A percentile compares a stretch with the other conserved stretches of the same genome.
These are phyloP conservation scores for Herpailurus yagouaroundi DNA, from an alignment of 2,113 vertebrate species.

Conservation along the genomic window DNA sequence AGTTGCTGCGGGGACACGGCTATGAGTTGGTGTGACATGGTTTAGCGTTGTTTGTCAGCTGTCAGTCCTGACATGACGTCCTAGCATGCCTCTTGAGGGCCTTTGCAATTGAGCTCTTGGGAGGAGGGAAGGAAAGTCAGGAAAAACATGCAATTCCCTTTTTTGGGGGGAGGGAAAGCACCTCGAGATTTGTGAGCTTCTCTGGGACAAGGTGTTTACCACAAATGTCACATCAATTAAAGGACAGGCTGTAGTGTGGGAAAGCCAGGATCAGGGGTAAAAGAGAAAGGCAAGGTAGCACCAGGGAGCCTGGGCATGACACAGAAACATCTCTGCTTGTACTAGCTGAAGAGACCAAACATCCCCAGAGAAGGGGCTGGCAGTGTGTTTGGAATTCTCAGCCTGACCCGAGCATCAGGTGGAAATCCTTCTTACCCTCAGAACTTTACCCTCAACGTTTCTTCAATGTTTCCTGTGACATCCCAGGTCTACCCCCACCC, in stretches of 20 bases:
- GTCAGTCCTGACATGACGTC: slow-evolving; percentile 49
- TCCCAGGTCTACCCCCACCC: slow-evolving; percentile 66
- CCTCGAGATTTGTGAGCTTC: slow-evolving; percentile 77
- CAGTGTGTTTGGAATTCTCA: slow-evolving; percentile 67
- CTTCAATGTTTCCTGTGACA: slow-evolving; percentile 59
- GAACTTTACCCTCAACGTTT: slow-evolving; percentile 44
- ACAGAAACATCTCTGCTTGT: slow-evolving; percentile 68
- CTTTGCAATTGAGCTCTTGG: slow-evolving; percentile 67
- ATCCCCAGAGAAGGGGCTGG: slow-evolving; percentile 60
- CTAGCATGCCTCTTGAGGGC: slow-evolving; percentile 77
- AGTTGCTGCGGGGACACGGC: slow-evolving; percentile 35
- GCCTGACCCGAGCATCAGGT: slow-evolving; percentile 77
- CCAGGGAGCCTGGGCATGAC: slow-evolving; percentile 65
- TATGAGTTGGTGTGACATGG: slow-evolving; percentile 70
- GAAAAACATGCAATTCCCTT: slow-evolving; percentile 77
- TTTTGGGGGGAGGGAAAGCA: slow-evolving; percentile 69
- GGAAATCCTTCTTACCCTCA: slow-evolving; percentile 65
- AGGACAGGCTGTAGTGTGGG: slow-evolving; percentile 31
- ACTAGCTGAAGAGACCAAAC: slow-evolving; percentile 52
- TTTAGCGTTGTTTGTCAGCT: slow-evolving; percentile 62
- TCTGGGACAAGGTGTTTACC: slow-evolving; percentile 66
- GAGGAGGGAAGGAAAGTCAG: slow-evolving; percentile 74
- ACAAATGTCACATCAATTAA: slow-evolving; percentile 77
- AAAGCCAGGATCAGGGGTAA: slow-evolving; percentile 73
- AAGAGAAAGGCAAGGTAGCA: slow-evolving; percentile 76